These are phyloP conservation scores for Trichogramma pretiosum DNA, from an alignment of 1,140 invertebrate genomes.

Conservation along the genomic window DNA sequence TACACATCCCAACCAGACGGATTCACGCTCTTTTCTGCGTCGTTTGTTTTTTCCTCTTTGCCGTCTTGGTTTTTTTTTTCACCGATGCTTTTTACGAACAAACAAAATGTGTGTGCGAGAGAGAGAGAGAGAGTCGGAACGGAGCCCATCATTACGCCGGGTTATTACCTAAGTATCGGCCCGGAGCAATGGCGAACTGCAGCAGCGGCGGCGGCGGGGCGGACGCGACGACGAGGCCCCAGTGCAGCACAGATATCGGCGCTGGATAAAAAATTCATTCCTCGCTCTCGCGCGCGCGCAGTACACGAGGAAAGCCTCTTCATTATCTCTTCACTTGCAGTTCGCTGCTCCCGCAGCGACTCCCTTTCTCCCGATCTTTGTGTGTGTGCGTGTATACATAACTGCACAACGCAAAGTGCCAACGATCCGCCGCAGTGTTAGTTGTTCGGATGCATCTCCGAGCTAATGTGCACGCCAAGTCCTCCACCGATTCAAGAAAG, in stretches of 20 bases:
- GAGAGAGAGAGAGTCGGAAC: constrained; percentile 30
- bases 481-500: too few relatives aligned
- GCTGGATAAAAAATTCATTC: constrained; percentile 14
- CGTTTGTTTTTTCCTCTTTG: too few relatives aligned
- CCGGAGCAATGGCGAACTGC: too few relatives aligned
- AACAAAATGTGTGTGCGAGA: constrained; percentile 33
- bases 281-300: background rate
- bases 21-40: too few relatives aligned
- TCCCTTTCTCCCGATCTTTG: background rate
- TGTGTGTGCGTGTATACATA: background rate
- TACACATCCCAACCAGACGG: too few relatives aligned
- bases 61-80: too few relatives aligned
- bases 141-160: constrained; percentile 34
- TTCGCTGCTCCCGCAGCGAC: background rate
- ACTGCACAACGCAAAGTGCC: background rate
- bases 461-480: constrained; percentile 9
- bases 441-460: too few relatives aligned
- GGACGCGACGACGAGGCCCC: too few relatives aligned
- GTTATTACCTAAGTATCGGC: constrained; percentile 39
- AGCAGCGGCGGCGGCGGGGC: too few relatives aligned
- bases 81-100: constrained; percentile 20
- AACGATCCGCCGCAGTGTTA: too few relatives aligned
- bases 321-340: constrained; percentile 12
- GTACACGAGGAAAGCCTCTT: constrained; percentile 16
- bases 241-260: background rate